phyloP scores from a whole-genome alignment of 2,888 invertebrate species.

The Apomyelois bistriatella region DNA sequence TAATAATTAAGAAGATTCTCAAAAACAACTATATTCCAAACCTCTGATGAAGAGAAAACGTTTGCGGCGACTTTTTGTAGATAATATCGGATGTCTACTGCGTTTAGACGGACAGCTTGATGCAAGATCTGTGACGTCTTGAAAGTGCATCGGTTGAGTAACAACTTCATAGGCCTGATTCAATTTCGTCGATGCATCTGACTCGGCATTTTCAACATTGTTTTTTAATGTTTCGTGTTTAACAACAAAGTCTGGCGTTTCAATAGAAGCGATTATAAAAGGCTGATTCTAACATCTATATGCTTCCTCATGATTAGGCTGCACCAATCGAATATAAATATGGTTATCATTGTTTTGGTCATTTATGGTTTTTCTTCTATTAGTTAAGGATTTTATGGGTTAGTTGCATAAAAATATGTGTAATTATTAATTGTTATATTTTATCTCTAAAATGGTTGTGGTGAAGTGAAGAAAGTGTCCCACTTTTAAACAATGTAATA shows the following conservation, averaged over 20 bases:
- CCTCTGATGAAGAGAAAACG: slow-evolving; percentile 43
- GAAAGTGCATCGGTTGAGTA: slow-evolving; percentile 54
- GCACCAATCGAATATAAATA: too few relatives aligned
- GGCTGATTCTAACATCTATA: background rate
- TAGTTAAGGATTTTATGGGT: background rate
- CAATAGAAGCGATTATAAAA: background rate
- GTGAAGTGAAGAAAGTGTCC: too few relatives aligned
- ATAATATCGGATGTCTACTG: slow-evolving; percentile 44
- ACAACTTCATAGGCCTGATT: slow-evolving; percentile 56
- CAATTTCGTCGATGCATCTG: slow-evolving; percentile 55
- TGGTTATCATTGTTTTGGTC: background rate
- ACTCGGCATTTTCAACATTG: slow-evolving; percentile 46
- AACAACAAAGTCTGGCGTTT: slow-evolving; percentile 15
- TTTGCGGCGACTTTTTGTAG: slow-evolving; percentile 53
- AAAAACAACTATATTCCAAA: slow-evolving; percentile 35
- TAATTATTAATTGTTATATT: too few relatives aligned
- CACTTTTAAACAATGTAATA: too few relatives aligned
- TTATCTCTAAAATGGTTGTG: too few relatives aligned
- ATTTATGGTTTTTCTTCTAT: background rate
- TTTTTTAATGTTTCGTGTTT: slow-evolving; percentile 30
- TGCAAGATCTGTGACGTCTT: slow-evolving; percentile 36
- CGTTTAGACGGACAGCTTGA: slow-evolving; percentile 33
- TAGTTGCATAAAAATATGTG: too few relatives aligned
- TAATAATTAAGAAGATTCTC: slow-evolving; percentile 50
- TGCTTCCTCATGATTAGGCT: background rate